Conservation (phyloP, 2,797 vertebrate genomes). For the Fundulus diaphanus region DNA sequence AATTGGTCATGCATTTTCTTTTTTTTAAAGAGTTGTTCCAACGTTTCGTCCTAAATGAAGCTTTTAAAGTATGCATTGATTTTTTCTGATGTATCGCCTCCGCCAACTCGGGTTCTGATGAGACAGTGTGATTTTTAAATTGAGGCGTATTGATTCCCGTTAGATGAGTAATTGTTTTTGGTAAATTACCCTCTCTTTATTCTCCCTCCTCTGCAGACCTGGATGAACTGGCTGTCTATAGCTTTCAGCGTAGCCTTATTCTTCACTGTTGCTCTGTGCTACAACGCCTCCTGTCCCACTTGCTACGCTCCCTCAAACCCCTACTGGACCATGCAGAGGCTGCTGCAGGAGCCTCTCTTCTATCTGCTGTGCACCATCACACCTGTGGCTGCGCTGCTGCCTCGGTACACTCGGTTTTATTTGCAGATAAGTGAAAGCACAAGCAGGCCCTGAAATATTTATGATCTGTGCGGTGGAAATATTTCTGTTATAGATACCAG, state of each 20-base stretch:
- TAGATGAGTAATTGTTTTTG: background rate
- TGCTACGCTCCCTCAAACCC: conserved; percentile 96
- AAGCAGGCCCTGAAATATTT: conserved; percentile 10
- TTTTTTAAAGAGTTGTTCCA: background rate
- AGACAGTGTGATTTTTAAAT: background rate
- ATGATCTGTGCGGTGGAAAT: background rate
- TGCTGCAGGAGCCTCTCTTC: conserved; percentile 91
- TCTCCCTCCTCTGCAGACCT: conserved; percentile 83
- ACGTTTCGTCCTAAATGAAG: background rate
- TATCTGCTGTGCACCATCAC: conserved; percentile 92
- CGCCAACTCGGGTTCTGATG: background rate
- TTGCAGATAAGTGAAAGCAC: background rate
- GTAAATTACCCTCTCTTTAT: background rate
- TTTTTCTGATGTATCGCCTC: background rate
- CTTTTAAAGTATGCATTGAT: conserved; percentile 1
- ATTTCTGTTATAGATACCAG: conserved; percentile 31
- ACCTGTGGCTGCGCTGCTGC: conserved; percentile 88
- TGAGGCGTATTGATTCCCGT: background rate
- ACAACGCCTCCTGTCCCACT: conserved; percentile 90
- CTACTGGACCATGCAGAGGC: conserved; percentile 93
- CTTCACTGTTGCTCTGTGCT: conserved; percentile 91
- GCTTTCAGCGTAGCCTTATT: conserved; percentile 90
- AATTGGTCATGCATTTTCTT: background rate
- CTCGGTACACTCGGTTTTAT: conserved; percentile 80
- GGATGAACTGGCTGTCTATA: conserved; percentile 93